These are phyloP conservation scores for Hystrix cristata DNA, from an alignment of 2,113 vertebrate genomes.

Conservation along the genomic window DNA sequence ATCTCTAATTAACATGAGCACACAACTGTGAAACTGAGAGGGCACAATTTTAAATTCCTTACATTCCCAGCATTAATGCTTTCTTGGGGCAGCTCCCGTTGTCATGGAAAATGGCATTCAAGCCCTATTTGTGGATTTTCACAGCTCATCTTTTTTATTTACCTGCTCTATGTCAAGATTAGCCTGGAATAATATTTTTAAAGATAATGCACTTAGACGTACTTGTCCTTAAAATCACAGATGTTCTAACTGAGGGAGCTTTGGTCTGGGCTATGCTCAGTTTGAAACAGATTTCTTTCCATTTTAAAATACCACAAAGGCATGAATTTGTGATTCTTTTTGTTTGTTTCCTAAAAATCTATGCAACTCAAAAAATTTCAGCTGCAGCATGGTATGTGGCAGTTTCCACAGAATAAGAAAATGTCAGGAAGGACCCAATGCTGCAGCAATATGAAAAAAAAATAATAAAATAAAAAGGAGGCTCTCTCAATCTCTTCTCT, in stretches of 20 bases:
- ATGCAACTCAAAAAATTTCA: slow-evolving; percentile 68
- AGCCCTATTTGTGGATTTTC: slow-evolving; percentile 80
- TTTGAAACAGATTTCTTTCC: slow-evolving; percentile 85
- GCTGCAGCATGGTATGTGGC: slow-evolving; percentile 25
- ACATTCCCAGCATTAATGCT: slow-evolving; percentile 81
- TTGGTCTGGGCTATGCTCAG: slow-evolving; percentile 74
- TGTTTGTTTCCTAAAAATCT: slow-evolving; percentile 61
- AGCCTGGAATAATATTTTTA: slow-evolving; percentile 85
- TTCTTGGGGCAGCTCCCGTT: slow-evolving; percentile 80
- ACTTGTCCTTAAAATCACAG: slow-evolving; percentile 84
- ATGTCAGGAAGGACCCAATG: neutral
- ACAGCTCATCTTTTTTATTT: slow-evolving; percentile 83
- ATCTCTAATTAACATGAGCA: slow-evolving; percentile 80
- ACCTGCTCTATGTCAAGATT: slow-evolving; percentile 85
- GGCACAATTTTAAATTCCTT: slow-evolving; percentile 83
- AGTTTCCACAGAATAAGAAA: slow-evolving; percentile 20
- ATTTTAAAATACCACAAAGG: slow-evolving; percentile 81
- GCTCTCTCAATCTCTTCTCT: neutral
- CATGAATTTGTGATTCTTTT: slow-evolving; percentile 66
- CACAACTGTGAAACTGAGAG: slow-evolving; percentile 84
- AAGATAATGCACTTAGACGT: slow-evolving; percentile 82
- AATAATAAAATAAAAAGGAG: neutral
- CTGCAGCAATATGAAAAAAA: neutral
- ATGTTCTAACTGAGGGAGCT: slow-evolving; percentile 77
- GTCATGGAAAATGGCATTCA: slow-evolving; percentile 79